These are phyloP conservation scores for Deilephila elpenor DNA, from an alignment of 2,888 invertebrate genomes.

Conservation along the genomic window DNA sequence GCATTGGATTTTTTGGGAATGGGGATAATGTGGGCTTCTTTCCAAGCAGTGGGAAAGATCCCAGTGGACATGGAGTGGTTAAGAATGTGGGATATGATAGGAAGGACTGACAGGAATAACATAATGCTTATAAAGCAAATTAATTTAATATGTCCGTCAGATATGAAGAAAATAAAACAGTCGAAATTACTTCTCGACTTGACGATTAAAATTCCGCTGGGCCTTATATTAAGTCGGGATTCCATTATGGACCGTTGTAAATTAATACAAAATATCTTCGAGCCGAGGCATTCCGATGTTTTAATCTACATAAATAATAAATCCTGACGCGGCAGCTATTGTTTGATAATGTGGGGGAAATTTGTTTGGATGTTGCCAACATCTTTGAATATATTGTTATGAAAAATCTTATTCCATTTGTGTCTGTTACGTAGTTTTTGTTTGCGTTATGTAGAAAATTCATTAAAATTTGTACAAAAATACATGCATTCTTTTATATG, in stretches of 20 bases:
- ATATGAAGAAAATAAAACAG: constrained; percentile 5
- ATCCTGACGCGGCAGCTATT: neutral
- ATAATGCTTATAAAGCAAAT: neutral
- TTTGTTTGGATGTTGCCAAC: neutral
- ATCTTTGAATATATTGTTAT: neutral
- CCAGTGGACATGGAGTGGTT: no score
- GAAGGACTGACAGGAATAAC: no score
- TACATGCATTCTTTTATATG: no score
- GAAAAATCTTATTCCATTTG: neutral
- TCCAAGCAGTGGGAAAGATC: no score
- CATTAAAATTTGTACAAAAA: no score
- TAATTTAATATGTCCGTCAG: neutral
- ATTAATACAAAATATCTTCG: constrained; percentile 20
- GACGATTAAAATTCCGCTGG: constrained; percentile 16
- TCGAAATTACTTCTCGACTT: neutral
- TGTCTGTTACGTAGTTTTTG: neutral
- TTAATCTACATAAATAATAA: constrained; percentile 19
- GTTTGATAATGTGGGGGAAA: neutral
- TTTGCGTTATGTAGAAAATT: no score
- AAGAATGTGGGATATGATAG: no score
- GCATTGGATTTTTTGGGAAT: no score
- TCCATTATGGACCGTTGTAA: constrained; percentile 16
- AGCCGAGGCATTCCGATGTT: constrained; percentile 7
- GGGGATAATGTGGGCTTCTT: no score
- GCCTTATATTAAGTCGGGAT: constrained; percentile 9